phyloP scores from a whole-genome alignment of 2,113 vertebrate genomes.

The Psittacula cyanocephala region DNA sequence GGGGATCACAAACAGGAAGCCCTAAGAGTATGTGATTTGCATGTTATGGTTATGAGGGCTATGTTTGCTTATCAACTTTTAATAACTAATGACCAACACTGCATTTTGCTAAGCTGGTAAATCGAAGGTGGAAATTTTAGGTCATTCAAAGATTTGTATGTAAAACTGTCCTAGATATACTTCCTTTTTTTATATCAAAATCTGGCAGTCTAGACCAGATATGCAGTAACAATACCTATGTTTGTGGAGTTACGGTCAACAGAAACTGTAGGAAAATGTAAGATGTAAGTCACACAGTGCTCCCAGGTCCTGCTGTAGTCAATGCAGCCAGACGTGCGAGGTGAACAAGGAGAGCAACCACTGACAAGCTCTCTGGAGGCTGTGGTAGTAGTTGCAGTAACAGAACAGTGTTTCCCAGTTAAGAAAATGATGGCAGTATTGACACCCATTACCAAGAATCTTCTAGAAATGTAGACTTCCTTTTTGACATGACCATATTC shows the following conservation, averaged over 20 bases:
- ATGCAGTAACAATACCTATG: neutral
- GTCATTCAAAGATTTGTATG: neutral
- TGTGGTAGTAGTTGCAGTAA: neutral
- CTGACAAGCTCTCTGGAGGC: neutral
- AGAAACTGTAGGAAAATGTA: rapidly evolving
- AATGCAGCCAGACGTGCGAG: rapidly evolving
- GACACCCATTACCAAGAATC: neutral
- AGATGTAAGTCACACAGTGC: neutral
- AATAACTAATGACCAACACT: neutral
- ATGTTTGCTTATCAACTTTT: neutral
- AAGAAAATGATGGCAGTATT: neutral
- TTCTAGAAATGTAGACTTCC: neutral
- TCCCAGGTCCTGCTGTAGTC: neutral
- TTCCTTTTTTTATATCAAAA: neutral
- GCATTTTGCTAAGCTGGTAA: neutral
- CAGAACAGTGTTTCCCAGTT: neutral
- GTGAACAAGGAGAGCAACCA: neutral
- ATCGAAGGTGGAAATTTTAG: neutral
- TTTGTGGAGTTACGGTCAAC: neutral
- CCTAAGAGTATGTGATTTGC: neutral
- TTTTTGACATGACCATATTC: neutral
- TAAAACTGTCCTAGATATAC: neutral
- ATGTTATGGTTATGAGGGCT: neutral
- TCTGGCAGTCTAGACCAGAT: neutral
- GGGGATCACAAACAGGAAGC: neutral